These are phyloP conservation scores for Rhogogaster chlorosoma DNA, from an alignment of 2,888 invertebrate species.

Conservation along the genomic window DNA sequence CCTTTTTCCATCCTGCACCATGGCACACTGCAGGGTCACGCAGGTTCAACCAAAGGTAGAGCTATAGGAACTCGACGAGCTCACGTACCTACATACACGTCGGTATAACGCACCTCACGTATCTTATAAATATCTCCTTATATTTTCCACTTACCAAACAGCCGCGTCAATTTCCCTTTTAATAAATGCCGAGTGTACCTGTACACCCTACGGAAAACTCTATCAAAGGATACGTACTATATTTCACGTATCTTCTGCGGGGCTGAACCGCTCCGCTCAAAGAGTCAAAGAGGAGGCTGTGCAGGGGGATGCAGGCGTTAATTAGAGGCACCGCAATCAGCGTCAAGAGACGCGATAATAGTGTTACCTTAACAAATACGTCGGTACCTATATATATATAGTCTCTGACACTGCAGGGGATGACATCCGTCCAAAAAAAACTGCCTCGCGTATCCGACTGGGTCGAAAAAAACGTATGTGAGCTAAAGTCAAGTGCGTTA, in stretches of 20 bases:
- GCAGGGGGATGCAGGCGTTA: slow-evolving; percentile 15
- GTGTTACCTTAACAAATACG: slow-evolving; percentile 39
- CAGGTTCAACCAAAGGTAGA: slow-evolving; percentile 43
- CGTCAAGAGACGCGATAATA: slow-evolving; percentile 9
- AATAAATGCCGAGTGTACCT: not conserved
- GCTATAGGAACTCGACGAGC: slow-evolving; percentile 6
- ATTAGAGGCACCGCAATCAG: slow-evolving; percentile 41
- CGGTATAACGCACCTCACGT: not conserved
- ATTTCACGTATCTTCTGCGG: not conserved
- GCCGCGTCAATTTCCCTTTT: not conserved
- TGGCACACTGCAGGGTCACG: slow-evolving; percentile 40
- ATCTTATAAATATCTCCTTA: not conserved
- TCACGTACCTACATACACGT: not conserved
- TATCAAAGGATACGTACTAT: not conserved
- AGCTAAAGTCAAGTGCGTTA: slow-evolving; percentile 7
- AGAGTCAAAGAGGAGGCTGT: not conserved
- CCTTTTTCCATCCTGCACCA: slow-evolving; percentile 37
- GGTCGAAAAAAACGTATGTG: not conserved
- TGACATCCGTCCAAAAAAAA: slow-evolving; percentile 10
- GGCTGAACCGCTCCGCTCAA: not conserved
- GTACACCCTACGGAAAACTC: not conserved
- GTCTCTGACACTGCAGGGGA: not conserved
- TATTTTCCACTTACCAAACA: not conserved
- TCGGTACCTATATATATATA: not conserved
- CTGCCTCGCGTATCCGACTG: not conserved